Evolutionary conservation across 2,888 invertebrate genomes (phyloP), one percentile per base, ranked within the genome.

Genomic region (Lepetodrilus schrolli): DNA sequence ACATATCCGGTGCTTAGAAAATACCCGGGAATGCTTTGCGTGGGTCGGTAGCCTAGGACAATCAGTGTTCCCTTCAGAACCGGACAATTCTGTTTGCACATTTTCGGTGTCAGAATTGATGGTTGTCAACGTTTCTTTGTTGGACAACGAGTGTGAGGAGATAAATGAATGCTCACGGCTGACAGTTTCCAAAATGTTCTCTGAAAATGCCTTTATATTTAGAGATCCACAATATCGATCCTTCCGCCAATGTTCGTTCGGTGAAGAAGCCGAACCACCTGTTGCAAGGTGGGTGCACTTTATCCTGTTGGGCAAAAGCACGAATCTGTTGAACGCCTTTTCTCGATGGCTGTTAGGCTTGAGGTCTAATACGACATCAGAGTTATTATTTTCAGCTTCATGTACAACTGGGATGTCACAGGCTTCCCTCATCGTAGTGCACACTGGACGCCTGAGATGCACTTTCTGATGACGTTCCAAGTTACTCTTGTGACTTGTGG

Each of bases 401-500:
- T n/a, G n/a, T n/a, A n/a, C n/a, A n/a, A n/a, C n/a, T 17, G 38
- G 38, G 17, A 13, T 1, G 0, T 13, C n/a, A 4, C 8, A 43
- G 13, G 1, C n/a, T 43, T 43, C 43, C 43, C 43, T 43, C 17
- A 17, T 13, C 4, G 7, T 43, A 17, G 58, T 10, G 30, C 26
- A 58, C 26, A 50, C 20, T 1, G 50, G 20, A 36, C 68, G 72
- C 20, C 74, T 36, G n/a, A 68, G 38, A 77, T 90, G 90, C 0
- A 89, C 85, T 68, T 88, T 86, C 72, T 89, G 88, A 78, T 91
- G 91, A 2, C 91, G 78, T 58, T 90, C 90, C 65, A 91, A 81
- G 79, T 91, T 91, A 74, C 90, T 90, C 78, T 91, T 91, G 80
- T 91, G 91, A 72, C 91, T 91, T 4, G 91, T 91, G 38, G 90